Evolutionary conservation across 2,888 invertebrate species (phyloP), one percentile per base, ranked within the genome.

Genomic region (Gnatocerus cornutus): DNA sequence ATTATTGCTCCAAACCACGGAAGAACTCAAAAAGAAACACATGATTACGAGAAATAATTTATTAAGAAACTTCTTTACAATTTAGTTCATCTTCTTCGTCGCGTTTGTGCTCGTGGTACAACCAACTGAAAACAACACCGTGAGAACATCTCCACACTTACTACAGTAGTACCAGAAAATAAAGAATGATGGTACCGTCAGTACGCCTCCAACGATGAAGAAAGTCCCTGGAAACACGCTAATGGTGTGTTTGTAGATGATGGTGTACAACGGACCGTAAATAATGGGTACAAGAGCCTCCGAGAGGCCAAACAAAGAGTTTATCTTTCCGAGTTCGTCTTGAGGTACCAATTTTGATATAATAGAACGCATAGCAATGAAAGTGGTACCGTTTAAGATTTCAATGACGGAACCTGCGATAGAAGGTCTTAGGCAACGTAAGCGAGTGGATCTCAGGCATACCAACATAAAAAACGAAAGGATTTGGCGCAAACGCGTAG

Each of bases 391-490:
- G 59, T 80, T 80, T 3, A 81, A 71, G 73, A 80, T 78, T 50
- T 88, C 88, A 73, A 88, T 87, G 68, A 89, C 85, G 14, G 88
- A 88, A 73, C 88, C 84, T 87, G 33, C 76, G 68, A 59, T 46
- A 63, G 8, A 48, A 33, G 4, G 13, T 10, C 27, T 27, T 41
- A 16, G 50, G 50, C 13, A 27, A n/a, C 39, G 16, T 46, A 30
- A 41, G 30, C 14, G 14, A 2, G 7, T 21, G 14, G 8, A 13
- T 5, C 7, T 30, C 12, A 16, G 55, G 50, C 82, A 80, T 83
- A 92, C 92, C 92, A 77, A 93, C 87, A 80, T 94, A 94, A 81
- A 94, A 91, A 76, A 93, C 91, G 89, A 91, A 91, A 5, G 90
- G 89, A 63, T 90, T 89, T 0, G 90, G 89, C 0, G 94, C 91